phyloP scores from a whole-genome alignment of 2,113 vertebrate genomes.

The Sylvia atricapilla region DNA sequence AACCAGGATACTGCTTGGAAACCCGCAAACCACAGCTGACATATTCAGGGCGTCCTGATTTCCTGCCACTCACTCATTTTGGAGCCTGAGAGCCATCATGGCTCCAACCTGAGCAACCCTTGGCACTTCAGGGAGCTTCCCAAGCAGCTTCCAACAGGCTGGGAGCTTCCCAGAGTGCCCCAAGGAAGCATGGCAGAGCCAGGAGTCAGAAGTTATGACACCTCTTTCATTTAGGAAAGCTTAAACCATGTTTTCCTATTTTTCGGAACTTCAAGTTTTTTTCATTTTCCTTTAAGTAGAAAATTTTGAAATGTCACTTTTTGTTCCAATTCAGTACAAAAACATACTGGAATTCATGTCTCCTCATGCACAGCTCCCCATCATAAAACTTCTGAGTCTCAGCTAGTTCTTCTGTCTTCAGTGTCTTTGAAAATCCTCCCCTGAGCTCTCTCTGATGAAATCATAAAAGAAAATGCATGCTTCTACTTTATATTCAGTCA shows the following conservation, averaged over 20 bases:
- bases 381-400: conserved; percentile 23
- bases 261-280: background rate
- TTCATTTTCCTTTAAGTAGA: background rate
- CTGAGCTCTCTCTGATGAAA: background rate
- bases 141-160: background rate
- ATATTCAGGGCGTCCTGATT: background rate
- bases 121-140: background rate
- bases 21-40: background rate
- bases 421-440: conserved; percentile 10
- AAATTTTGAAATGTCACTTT: conserved; percentile 27
- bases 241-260: background rate
- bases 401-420: conserved; percentile 1
- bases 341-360: background rate
- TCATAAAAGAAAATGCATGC: background rate
- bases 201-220: background rate
- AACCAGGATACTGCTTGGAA: background rate
- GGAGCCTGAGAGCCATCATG: background rate
- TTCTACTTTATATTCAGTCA: background rate
- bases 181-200: background rate
- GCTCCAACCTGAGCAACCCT: background rate
- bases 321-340: conserved; percentile 4
- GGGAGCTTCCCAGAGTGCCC: background rate
- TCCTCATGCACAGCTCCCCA: background rate
- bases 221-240: background rate
- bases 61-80: background rate